phyloP scores from a whole-genome alignment of 2,888 invertebrate genomes.

The Acheta domesticus region DNA sequence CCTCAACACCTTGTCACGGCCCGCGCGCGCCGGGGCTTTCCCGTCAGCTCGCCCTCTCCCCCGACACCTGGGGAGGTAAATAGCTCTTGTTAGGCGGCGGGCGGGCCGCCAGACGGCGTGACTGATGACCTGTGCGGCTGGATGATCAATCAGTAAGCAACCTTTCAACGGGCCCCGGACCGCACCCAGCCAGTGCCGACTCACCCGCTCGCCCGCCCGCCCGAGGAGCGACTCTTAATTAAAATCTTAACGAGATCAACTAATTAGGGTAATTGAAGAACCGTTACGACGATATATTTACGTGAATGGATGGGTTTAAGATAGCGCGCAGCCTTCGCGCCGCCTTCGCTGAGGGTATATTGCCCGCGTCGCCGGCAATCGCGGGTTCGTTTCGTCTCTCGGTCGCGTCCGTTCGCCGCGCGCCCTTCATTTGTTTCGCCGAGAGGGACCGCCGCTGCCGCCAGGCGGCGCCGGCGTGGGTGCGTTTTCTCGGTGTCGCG shows the following conservation, averaged over 20 bases:
- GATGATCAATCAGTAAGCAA: neutral
- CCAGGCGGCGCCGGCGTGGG: too few relatives aligned
- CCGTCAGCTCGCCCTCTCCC: neutral
- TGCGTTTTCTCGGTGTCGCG: too few relatives aligned
- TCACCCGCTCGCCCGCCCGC: neutral
- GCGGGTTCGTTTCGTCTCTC: neutral
- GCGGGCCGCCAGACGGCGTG: neutral
- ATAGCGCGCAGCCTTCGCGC: neutral
- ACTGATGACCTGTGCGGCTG: neutral
- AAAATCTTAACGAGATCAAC: constrained; percentile 18
- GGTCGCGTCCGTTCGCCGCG: neutral
- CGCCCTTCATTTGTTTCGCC: neutral
- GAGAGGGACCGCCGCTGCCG: neutral
- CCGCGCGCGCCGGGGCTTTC: neutral
- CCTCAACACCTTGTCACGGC: neutral
- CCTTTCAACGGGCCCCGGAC: neutral
- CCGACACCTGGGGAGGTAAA: neutral
- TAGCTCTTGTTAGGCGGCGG: neutral
- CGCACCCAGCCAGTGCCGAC: neutral
- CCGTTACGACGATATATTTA: neutral
- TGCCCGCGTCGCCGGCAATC: neutral
- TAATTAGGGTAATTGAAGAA: neutral
- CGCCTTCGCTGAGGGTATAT: neutral
- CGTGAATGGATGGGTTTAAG: constrained; percentile 18
- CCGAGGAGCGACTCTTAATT: neutral